Evolutionary conservation across 2,113 vertebrate species (phyloP).

Genomic region (Pseudopipra pipra): DNA sequence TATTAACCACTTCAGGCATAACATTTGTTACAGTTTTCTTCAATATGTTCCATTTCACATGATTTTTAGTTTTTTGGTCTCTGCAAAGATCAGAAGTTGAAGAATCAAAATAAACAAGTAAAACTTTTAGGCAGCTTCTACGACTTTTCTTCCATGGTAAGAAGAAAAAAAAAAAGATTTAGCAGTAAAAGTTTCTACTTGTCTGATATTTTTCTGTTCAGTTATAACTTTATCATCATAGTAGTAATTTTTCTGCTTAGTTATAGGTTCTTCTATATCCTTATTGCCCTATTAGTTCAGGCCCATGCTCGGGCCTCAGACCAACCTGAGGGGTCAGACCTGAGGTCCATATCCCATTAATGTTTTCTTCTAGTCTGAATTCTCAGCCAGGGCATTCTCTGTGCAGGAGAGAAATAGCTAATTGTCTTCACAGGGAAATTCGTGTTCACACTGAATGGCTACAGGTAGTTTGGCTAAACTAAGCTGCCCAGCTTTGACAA

Average conservation of each 20-base stretch:
- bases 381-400: not conserved
- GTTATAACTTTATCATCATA: not conserved
- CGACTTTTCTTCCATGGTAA: not conserved
- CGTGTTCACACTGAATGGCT: not conserved
- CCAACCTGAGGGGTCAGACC: not conserved
- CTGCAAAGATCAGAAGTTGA: not conserved
- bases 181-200: not conserved
- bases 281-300: not conserved
- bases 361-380: not conserved
- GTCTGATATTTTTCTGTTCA: not conserved
- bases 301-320: not conserved
- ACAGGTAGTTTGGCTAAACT: not conserved
- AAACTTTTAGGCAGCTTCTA: not conserved
- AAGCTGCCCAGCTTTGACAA: not conserved
- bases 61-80: not conserved
- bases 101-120: not conserved
- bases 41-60: not conserved
- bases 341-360: not conserved
- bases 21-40: not conserved
- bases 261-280: not conserved
- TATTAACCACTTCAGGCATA: not conserved
- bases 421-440: not conserved
- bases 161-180: not conserved
- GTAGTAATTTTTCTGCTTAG: not conserved
- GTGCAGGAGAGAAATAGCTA: not conserved